phyloP scores from a whole-genome alignment of 2,797 vertebrate genomes.

The Champsocephalus gunnari region DNA sequence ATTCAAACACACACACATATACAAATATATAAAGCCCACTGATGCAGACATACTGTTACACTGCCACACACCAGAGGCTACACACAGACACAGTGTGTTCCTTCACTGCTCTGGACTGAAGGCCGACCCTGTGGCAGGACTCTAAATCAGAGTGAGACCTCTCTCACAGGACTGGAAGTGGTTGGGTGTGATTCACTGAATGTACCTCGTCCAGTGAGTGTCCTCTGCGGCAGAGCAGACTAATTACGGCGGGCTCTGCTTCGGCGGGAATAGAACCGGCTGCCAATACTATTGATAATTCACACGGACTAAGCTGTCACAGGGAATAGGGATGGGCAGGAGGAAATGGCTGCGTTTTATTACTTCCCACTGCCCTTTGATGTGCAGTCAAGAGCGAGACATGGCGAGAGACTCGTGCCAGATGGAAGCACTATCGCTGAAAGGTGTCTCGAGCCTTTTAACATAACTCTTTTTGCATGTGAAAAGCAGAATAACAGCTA shows the following conservation, averaged over 20 bases:
- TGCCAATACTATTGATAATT: conserved; percentile 85
- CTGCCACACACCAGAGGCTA: conserved; percentile 17
- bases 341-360: conserved; percentile 79
- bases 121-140: conserved; percentile 25
- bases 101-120: conserved; percentile 32
- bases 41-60: conserved; percentile 20
- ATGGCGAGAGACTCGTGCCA: conserved; percentile 76
- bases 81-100: conserved; percentile 1
- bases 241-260: conserved; percentile 78
- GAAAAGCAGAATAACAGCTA: conserved; percentile 61
- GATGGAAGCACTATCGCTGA: conserved; percentile 74
- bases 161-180: conserved; percentile 35
- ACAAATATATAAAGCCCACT: conserved; percentile 26
- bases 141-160: conserved; percentile 52
- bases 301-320: conserved; percentile 79
- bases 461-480: conserved; percentile 67
- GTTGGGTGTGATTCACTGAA: conserved; percentile 35
- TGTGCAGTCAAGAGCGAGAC: conserved; percentile 76
- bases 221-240: conserved; percentile 72
- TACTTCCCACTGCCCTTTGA: conserved; percentile 79
- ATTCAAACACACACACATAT: conserved; percentile 25
- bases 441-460: conserved; percentile 74
- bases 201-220: conserved; percentile 59
- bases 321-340: conserved; percentile 76
- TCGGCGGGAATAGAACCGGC: conserved; percentile 68